These are phyloP conservation scores for Chironomus tepperi DNA, from an alignment of 1,140 invertebrate species.

Conservation along the genomic window DNA sequence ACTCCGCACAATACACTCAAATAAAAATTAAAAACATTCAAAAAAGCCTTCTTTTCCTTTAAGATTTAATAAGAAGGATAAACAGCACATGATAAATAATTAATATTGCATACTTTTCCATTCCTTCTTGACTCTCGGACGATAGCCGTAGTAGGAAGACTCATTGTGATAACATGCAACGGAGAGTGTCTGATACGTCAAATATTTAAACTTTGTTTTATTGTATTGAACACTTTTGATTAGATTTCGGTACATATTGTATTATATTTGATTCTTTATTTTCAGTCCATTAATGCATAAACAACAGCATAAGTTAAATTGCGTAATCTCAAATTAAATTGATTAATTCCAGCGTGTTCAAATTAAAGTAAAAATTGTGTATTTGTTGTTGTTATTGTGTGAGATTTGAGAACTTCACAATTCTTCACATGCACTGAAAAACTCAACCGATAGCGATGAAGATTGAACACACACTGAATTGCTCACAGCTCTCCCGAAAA, in stretches of 20 bases:
- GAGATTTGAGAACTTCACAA: background rate
- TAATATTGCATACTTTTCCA: constrained; percentile 43
- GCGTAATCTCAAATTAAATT: background rate
- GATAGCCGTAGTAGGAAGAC: constrained; percentile 50
- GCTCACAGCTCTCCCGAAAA: background rate
- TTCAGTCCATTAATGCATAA: background rate
- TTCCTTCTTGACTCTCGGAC: constrained; percentile 34
- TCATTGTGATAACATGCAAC: constrained; percentile 42
- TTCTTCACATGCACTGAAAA: background rate
- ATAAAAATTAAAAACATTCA: background rate
- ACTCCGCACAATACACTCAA: background rate
- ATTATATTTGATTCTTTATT: background rate
- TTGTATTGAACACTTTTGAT: background rate
- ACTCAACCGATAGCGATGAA: background rate
- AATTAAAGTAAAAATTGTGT: background rate
- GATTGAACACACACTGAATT: constrained; percentile 21
- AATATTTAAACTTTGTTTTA: background rate
- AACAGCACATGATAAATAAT: background rate
- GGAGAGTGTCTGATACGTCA: background rate
- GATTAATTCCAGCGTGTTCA: background rate
- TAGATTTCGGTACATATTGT: constrained; percentile 24
- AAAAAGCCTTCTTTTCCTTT: background rate
- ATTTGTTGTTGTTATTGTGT: background rate
- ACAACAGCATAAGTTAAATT: background rate
- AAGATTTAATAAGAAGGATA: background rate